Base-by-base conservation (phyloP, 2,113 vertebrate species). In the Dendrocopos noguchii region DNA sequence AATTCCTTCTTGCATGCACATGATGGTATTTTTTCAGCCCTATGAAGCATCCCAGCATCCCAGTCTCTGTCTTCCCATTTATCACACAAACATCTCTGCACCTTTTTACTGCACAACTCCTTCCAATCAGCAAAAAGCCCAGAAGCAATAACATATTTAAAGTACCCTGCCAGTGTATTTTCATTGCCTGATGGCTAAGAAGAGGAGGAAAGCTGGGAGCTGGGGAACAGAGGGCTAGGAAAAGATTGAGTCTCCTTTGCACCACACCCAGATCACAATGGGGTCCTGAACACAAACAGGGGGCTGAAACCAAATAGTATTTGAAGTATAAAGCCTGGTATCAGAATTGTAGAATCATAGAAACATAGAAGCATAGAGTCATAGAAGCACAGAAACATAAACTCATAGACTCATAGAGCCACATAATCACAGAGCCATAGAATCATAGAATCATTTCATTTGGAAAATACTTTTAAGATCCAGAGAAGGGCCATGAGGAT, bases 61-160 rank as follows among this genome's bases (percentile, higher is more conserved):
- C 39, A 12, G 68, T 44, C 81, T 94, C 4, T 74, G 66, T 90
- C 76, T 74, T 82, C 84, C 57, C 73, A 93, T 91, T 94, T 94
- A 91, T 94, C 89, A 94, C 47, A 71, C 67, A 77, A 84, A 78
- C 70, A 80, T 77, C 79, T 96, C 93, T 27, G 44, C 82, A 75
- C 57, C 68, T 96, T 88, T 94, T 92, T 57, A 73, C 65, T 63
- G 15, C 70, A 53, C 75, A 34, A 22, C 50, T 64, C 76, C 60
- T 92, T 78, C 82, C 87, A 89, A 91, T 80, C 79, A 94, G 29
- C 61, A 85, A 87, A 88, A 94, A 92, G 53, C 76, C 61, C 72
- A 67, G 82, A 79, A 90, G 61, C 53, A 68, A 52, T 75, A 84
- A 87, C 36, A 21, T 85, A 89, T 93, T 93, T 87, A 90, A 91